Evolutionary conservation across 2,113 vertebrate genomes (phyloP), one percentile per base, ranked within the genome.

Genomic region (Cyrtonyx montezumae): DNA sequence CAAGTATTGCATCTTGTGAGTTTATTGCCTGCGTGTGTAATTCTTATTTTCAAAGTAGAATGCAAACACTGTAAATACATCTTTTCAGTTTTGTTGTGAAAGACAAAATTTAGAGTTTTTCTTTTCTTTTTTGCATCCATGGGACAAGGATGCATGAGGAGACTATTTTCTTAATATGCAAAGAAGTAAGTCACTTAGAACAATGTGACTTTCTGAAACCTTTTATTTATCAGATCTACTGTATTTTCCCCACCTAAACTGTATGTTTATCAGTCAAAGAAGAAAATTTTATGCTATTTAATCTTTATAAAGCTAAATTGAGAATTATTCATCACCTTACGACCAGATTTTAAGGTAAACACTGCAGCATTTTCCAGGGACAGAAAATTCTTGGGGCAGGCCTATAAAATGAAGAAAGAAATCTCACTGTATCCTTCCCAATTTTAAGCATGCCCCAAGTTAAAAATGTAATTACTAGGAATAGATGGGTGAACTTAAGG

Each of bases 41-140:
- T 68, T 51, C 59, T 6, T 34, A 53, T 62, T 21, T 63, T 66
- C 30, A 62, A 32, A 37, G 2, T 3, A 46, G 51, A 82, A 56
- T 46, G 62, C 11, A 18, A 40, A 65, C 8, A 7, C 74, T 69
- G 2, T 42, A 63, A 69, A 8, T 23, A 8, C 13, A 23, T 46
- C 4, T 49, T 82, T 66, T 75, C 42, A 70, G 28, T 48, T 84
- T 65, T 84, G 43, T 32, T 32, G 11, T 42, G 30, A 79, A 86
- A 7, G 2, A 40, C 28, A 55, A 30, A 30, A 9, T 42, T 75
- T 70, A 43, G 0, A 0, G 6, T 7, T 79, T 76, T 10, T 42
- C 58, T 83, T 28, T 16, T 91, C 34, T 51, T 49, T 61, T 69
- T 93, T 45, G 7, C 11, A 70, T 75, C 16, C 13, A 11, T 69